Evolutionary conservation across 2,113 vertebrate genomes (phyloP).

Genomic region (Lasiurus borealis): DNA sequence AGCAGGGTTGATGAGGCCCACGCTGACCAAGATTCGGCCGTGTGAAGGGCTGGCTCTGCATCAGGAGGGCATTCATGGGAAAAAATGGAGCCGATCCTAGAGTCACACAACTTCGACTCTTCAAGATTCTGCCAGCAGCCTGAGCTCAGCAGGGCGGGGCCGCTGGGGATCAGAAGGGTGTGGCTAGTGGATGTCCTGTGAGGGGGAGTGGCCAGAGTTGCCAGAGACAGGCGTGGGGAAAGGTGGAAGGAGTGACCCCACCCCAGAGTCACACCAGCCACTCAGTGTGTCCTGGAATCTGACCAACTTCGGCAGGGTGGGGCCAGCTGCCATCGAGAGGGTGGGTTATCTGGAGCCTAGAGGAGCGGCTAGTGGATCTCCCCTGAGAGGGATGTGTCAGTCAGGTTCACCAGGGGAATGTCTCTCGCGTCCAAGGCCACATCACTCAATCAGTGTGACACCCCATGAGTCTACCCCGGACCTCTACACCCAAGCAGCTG

Average conservation of each 20-base stretch:
- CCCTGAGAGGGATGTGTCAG: background rate
- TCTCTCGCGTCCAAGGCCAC: background rate
- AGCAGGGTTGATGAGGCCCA: background rate
- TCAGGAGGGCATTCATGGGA: background rate
- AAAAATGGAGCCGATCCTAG: background rate
- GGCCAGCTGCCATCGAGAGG: too few relatives aligned
- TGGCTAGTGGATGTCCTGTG: background rate
- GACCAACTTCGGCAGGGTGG: background rate
- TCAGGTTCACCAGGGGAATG: background rate
- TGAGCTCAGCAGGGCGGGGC: background rate
- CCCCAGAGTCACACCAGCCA: background rate
- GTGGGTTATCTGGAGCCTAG: background rate
- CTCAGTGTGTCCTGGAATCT: background rate
- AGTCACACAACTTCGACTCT: background rate
- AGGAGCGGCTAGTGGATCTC: background rate
- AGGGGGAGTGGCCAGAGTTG: background rate
- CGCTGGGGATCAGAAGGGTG: background rate
- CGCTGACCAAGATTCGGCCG: background rate
- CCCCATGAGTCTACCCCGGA: background rate
- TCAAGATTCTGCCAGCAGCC: background rate
- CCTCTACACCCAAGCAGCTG: background rate
- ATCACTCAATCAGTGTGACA: background rate
- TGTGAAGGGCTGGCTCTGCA: background rate
- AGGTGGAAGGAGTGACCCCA: background rate
- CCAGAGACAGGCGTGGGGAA: background rate